These are phyloP conservation scores for Furnarius figulus DNA, from an alignment of 2,113 vertebrate genomes.

Conservation along the genomic window DNA sequence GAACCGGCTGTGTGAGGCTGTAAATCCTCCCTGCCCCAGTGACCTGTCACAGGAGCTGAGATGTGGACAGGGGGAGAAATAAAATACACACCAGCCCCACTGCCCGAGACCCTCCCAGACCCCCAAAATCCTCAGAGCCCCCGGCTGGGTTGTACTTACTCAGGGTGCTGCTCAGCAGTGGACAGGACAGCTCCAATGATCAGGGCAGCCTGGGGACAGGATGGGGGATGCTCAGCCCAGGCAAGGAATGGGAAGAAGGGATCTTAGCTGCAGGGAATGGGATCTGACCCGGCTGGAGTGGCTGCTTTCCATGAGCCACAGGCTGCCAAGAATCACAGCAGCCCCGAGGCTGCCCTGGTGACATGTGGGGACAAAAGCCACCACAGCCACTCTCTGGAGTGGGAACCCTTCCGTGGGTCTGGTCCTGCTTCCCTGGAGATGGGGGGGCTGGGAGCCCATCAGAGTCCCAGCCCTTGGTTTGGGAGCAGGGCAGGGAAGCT, in stretches of 20 bases:
- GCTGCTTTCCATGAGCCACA: not conserved
- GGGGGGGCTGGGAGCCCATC: rapidly evolving
- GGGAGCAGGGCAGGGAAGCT: not conserved
- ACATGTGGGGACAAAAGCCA: rapidly evolving
- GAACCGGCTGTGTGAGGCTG: not conserved
- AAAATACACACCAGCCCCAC: rapidly evolving
- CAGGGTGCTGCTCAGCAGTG: not conserved
- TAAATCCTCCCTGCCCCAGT: not conserved
- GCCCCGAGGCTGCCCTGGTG: not conserved
- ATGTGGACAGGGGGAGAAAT: rapidly evolving
- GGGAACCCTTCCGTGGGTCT: not conserved
- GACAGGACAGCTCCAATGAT: not conserved
- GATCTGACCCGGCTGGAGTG: not conserved
- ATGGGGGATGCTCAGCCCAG: not conserved
- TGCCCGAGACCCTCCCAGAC: rapidly evolving
- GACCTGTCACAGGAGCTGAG: not conserved
- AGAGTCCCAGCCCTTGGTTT: not conserved
- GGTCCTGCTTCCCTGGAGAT: not conserved
- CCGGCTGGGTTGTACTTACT: not conserved
- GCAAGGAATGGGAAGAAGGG: not conserved
- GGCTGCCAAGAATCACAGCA: not conserved
- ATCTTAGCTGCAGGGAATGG: not conserved
- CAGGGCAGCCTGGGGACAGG: not conserved
- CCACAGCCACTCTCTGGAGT: rapidly evolving
- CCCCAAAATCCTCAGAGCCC: not conserved